Evolutionary conservation across 2,113 vertebrate genomes (phyloP).

Genomic region (Gymnarchus niloticus): DNA sequence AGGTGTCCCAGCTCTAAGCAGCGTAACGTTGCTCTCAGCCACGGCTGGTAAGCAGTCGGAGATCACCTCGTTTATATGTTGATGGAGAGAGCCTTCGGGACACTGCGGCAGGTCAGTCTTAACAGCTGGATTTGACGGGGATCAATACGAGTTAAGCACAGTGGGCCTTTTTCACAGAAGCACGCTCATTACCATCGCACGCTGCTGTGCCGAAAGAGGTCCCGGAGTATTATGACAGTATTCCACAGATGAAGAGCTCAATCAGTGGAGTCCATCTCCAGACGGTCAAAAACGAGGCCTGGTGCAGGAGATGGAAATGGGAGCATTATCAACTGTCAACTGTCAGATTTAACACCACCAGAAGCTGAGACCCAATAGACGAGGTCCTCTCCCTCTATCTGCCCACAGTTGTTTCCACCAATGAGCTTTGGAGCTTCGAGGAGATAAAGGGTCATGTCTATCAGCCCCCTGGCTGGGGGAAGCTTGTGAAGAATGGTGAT

Average conservation of each 20-base stretch:
- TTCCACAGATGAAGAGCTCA: constrained; percentile 3
- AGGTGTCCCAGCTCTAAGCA: neutral
- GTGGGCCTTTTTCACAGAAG: neutral
- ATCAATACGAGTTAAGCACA: neutral
- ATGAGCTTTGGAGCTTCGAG: neutral
- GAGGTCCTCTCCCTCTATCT: neutral
- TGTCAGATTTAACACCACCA: constrained; percentile 13
- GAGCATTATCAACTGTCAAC: constrained; percentile 19
- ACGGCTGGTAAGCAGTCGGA: neutral
- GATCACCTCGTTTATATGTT: neutral
- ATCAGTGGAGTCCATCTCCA: neutral
- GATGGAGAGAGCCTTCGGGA: neutral
- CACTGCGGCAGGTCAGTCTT: neutral
- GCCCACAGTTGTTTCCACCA: neutral
- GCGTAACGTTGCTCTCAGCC: neutral
- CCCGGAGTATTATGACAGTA: neutral
- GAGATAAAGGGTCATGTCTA: neutral
- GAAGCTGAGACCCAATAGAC: neutral
- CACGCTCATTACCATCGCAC: neutral
- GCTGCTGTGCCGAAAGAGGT: neutral
- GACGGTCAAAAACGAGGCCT: neutral
- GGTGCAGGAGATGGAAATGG: neutral
- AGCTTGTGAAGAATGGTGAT: neutral
- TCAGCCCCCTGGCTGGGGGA: neutral
- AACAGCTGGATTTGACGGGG: neutral